Conservation (phyloP, 2,113 vertebrate genomes). For the Rhinopomastus cyanomelas region DNA sequence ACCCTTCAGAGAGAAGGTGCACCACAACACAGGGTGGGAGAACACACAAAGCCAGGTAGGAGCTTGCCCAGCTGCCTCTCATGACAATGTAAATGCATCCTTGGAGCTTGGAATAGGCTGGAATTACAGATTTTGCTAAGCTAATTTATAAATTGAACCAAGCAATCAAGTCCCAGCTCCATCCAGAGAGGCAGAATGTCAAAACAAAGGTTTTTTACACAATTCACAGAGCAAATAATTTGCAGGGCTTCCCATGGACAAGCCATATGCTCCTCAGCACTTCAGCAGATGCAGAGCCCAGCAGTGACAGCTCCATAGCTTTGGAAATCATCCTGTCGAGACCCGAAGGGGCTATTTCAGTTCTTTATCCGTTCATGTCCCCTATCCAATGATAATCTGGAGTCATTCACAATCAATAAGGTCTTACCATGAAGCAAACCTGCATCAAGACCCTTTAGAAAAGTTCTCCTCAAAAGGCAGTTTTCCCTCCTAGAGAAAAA, state of each 20-base stretch:
- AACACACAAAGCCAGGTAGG: too few species aligned
- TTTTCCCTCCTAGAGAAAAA: background rate
- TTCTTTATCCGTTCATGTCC: background rate
- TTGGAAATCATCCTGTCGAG: accelerated
- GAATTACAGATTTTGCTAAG: background rate
- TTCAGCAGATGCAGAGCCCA: accelerated
- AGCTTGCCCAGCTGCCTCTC: background rate
- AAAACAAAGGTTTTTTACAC: background rate
- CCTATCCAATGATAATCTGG: background rate
- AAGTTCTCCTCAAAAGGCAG: background rate
- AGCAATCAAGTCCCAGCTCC: background rate
- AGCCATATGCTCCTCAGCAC: background rate
- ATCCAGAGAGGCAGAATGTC: background rate
- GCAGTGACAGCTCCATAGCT: accelerated
- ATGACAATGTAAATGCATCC: accelerated
- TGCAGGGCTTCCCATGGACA: accelerated
- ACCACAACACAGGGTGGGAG: background rate
- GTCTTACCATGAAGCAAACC: background rate
- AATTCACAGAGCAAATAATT: background rate
- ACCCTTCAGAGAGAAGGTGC: background rate
- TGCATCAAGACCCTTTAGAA: too few species aligned
- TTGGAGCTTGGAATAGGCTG: background rate
- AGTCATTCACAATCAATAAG: background rate
- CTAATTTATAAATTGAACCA: background rate
- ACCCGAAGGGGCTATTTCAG: background rate